A percentile compares a stretch with the other conserved stretches of the same genome.
Conservation (phyloP, 2,797 vertebrate genomes). For the Vireo griseus region DNA sequence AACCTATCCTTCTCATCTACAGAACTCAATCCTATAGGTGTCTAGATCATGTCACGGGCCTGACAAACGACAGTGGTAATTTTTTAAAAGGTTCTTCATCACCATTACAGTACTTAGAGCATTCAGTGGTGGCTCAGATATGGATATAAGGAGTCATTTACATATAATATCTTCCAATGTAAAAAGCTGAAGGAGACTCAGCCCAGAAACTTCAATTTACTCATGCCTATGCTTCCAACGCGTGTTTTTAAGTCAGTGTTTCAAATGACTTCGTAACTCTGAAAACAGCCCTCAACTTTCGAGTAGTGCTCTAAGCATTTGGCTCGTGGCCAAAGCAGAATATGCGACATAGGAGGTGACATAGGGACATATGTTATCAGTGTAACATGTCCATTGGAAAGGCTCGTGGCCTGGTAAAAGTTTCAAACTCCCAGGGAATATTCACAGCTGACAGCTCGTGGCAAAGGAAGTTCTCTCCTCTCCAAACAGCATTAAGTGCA, state of each 20-base stretch:
- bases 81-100: neutral
- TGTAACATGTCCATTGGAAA: neutral
- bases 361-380: neutral
- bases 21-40: neutral
- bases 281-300: neutral
- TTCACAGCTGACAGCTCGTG: neutral
- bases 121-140: neutral
- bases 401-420: neutral
- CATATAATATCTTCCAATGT: neutral
- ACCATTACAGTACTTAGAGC: neutral
- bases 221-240: neutral
- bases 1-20: neutral
- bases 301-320: neutral
- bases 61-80: neutral
- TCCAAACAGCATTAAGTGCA: neutral
- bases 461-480: neutral
- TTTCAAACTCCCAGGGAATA: neutral
- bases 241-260: neutral
- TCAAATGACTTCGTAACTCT: neutral
- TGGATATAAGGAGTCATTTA: neutral
- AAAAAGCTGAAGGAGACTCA: neutral
- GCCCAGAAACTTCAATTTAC: neutral
- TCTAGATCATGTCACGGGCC: rapidly evolving
- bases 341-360: rapidly evolving
- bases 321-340: neutral